Base-by-base conservation (phyloP, 2,113 vertebrate species). In the Apaloderma vittatum region DNA sequence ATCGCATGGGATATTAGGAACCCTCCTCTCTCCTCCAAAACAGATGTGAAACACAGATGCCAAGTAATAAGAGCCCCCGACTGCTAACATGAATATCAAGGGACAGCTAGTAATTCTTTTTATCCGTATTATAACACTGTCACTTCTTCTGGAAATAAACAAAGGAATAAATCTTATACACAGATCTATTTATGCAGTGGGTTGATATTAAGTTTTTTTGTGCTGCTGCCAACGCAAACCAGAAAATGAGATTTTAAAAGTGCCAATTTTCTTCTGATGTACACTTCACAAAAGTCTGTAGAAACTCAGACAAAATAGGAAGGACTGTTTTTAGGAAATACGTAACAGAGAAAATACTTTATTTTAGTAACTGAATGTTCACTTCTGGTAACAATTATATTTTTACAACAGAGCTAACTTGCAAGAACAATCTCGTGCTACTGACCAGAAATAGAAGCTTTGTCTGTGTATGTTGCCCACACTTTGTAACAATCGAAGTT, bases 21-120 rank as follows among this genome's bases (percentile, higher is more conserved):
- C 9, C 1, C 6, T 91, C 19, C 11, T 84, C 43, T 68, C 12
- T 89, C 27, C 34, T 81, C 46, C 63, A 93, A 96, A 90, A 75
- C 75, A 84, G 65, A 92, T 72, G 72, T 45, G 72, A 92, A 88
- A 61, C 48, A 71, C 30, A 78, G 29, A 67, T 63, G 49, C 62
- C 88, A 95, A 93, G 48, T 77, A 86, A 36, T 72, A 90, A 86
- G 26, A 95, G 51, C 12, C 29, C 67, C 51, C 79, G 58, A 88
- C n/a, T 8, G 5, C 37, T 86, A 92, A 72, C 32, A 36, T 5
- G 54, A 90, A 63, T 58, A 88, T 48, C 79, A 77, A 62, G 55
- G 55, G 77, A 67, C 58, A 92, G 23, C 15, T 32, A 74, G 19
- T 57, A 86, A 92, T 76, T 95, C 9, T 77, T 87, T 92, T 83